Percentiles rank a stretch among this genome's conserved stretches.
phyloP scores from a whole-genome alignment of 2,888 invertebrate genomes.

The Rhodophaea formosa region DNA sequence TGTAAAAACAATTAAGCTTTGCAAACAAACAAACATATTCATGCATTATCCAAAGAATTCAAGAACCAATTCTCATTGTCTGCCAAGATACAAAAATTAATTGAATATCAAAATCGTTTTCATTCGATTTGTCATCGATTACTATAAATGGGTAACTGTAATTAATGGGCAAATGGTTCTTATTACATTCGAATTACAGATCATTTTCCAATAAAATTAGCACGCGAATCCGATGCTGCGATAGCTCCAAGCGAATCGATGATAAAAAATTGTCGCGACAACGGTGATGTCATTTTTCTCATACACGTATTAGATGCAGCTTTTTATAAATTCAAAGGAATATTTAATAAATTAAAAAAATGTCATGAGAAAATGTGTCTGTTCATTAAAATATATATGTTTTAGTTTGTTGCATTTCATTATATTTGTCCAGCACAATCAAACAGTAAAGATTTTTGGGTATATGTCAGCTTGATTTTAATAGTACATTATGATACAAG shows the following conservation, averaged over 20 bases:
- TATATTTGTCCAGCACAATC: no score
- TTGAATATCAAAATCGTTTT: slow-evolving; percentile 6
- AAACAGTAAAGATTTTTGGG: no score
- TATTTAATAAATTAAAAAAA: no score
- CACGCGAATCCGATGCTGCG: slow-evolving; percentile 49
- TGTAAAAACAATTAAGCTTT: no score
- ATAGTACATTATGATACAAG: no score
- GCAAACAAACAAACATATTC: no score
- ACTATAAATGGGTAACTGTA: neutral
- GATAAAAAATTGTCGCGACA: slow-evolving; percentile 54
- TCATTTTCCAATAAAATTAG: slow-evolving; percentile 32
- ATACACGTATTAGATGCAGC: slow-evolving; percentile 28
- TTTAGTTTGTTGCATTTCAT: no score
- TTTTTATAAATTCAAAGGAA: neutral
- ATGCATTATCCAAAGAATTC: neutral
- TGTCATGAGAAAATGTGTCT: no score
- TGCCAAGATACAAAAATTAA: neutral
- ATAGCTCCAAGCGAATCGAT: slow-evolving; percentile 42
- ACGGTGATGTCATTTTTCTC: slow-evolving; percentile 52
- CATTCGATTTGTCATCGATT: slow-evolving; percentile 15
- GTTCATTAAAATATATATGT: no score
- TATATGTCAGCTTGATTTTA: no score
- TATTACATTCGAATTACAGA: slow-evolving; percentile 27
- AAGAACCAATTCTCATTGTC: neutral
- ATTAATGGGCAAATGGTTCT: neutral